These are phyloP conservation scores for Agapornis canus DNA, from an alignment of 2,797 vertebrate species.

Conservation along the genomic window DNA sequence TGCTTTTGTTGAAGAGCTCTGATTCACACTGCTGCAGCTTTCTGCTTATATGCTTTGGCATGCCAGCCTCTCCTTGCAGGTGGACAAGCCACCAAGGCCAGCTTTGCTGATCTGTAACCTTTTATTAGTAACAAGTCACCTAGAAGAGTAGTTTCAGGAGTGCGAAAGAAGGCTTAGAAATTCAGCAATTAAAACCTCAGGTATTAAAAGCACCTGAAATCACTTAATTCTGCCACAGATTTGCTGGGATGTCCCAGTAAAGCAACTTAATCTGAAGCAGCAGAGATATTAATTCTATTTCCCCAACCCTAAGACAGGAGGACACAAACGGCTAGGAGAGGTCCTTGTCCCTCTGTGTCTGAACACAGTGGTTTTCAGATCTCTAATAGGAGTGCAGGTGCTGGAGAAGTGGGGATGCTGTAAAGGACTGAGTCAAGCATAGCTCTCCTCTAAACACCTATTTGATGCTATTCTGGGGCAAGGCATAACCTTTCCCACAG, in stretches of 20 bases:
- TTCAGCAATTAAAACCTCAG: neutral
- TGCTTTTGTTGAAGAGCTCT: neutral
- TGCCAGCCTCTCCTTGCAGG: neutral
- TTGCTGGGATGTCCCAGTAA: neutral
- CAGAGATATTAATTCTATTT: neutral
- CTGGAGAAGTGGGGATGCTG: neutral
- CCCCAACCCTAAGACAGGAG: neutral
- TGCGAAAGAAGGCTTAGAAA: neutral
- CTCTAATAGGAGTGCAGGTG: neutral
- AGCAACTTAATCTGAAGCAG: neutral
- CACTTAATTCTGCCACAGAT: neutral
- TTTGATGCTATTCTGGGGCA: neutral
- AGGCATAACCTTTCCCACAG: neutral
- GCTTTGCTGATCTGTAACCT: too few relatives aligned
- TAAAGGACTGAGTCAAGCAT: neutral
- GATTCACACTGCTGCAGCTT: neutral
- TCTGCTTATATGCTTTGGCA: neutral
- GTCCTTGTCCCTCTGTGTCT: too few relatives aligned
- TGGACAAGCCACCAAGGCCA: neutral
- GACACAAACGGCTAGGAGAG: neutral
- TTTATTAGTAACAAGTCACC: too few relatives aligned
- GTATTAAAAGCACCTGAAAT: neutral
- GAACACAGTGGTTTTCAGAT: neutral
- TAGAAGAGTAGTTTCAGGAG: too few relatives aligned
- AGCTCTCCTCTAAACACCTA: neutral